phyloP scores from a whole-genome alignment of 2,888 invertebrate species.

The Melipona beecheii region DNA sequence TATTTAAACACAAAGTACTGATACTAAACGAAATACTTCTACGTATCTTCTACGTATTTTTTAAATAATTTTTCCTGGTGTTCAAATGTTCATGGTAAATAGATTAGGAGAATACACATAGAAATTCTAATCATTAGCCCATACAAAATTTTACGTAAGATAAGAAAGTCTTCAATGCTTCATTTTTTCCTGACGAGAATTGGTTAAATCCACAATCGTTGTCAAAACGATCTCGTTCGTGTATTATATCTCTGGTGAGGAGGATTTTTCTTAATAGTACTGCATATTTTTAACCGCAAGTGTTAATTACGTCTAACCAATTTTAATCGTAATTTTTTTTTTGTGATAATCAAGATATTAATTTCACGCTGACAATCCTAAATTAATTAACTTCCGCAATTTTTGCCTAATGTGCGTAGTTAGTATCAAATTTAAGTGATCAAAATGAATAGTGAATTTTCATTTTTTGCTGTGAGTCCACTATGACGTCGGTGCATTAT shows the following conservation, averaged over 20 bases:
- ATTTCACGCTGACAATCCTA: background rate
- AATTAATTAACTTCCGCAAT: background rate
- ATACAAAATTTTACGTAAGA: constrained; percentile 19
- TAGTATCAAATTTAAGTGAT: background rate
- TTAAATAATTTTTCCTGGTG: too few relatives aligned
- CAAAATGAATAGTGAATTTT: background rate
- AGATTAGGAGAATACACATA: constrained; percentile 28
- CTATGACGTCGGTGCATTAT: constrained; percentile 6
- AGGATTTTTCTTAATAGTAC: constrained; percentile 9
- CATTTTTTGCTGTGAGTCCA: background rate
- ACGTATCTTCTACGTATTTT: background rate
- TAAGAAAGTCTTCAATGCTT: background rate
- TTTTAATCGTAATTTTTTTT: background rate
- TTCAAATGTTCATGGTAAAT: background rate
- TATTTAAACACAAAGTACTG: constrained; percentile 7
- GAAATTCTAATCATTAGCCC: background rate
- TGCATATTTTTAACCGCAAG: background rate
- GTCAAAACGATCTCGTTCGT: background rate
- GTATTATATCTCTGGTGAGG: background rate
- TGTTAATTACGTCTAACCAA: background rate
- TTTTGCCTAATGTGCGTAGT: background rate
- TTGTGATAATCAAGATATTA: background rate
- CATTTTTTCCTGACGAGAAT: background rate
- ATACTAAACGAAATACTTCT: background rate
- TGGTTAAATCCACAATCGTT: background rate